Evolutionary conservation across 2,797 vertebrate genomes (phyloP).

Genomic region (Poecilia picta): DNA sequence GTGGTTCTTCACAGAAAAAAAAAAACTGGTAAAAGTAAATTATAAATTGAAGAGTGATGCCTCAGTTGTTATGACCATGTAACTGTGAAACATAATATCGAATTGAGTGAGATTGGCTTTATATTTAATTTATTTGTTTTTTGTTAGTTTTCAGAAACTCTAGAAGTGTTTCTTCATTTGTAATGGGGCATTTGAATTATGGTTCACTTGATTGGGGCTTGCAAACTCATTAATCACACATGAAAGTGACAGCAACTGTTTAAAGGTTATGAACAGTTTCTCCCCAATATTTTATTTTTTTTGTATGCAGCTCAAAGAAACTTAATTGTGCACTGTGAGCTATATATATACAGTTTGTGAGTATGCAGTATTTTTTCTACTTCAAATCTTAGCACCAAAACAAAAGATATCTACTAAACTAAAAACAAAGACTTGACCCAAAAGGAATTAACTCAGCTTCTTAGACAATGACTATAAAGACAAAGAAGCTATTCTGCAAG

Average conservation of each 20-base stretch:
- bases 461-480: neutral
- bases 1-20: constrained; percentile 10
- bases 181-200: constrained; percentile 55
- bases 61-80: constrained; percentile 25
- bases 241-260: constrained; percentile 63
- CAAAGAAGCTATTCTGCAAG: neutral
- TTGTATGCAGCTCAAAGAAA: constrained; percentile 51
- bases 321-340: constrained; percentile 38
- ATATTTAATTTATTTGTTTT: constrained; percentile 11
- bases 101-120: constrained; percentile 26
- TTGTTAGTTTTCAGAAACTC: constrained; percentile 22
- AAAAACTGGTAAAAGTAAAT: constrained; percentile 38
- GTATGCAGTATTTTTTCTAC: constrained; percentile 16
- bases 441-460: neutral
- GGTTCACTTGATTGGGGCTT: constrained; percentile 73
- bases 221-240: constrained; percentile 80
- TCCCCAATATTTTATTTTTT: constrained; percentile 50
- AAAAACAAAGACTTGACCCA: neutral
- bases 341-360: constrained; percentile 35
- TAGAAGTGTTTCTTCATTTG: constrained; percentile 38
- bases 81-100: constrained; percentile 35
- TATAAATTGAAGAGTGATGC: constrained; percentile 54
- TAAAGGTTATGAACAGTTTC: constrained; percentile 62
- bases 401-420: neutral
- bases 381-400: constrained; percentile 12